A percentile compares a stretch with the other conserved stretches of the same genome.
These are phyloP conservation scores for Hippocampus comes DNA, from an alignment of 2,113 vertebrate species.

Conservation along the genomic window DNA sequence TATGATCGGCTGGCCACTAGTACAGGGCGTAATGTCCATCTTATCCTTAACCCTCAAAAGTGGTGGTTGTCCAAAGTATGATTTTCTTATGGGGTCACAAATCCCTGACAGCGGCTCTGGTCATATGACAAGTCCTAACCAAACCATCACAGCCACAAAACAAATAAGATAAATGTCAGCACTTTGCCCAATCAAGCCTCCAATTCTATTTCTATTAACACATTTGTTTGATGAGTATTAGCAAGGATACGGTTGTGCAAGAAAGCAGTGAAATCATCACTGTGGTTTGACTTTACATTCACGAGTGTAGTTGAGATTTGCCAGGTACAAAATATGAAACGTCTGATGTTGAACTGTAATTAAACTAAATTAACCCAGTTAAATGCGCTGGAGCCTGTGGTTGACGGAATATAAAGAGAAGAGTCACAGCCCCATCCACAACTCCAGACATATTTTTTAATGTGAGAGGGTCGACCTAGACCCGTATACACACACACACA, in stretches of 20 bases:
- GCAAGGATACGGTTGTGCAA: conserved; percentile 7
- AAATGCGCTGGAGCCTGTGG: conserved; percentile 53
- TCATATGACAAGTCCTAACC: conserved; percentile 44
- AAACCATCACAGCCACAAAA: conserved; percentile 56
- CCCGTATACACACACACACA: conserved; percentile 19
- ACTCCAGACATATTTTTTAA: conserved; percentile 48
- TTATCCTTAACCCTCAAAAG: no score
- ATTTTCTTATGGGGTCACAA: no score
- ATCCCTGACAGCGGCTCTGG: background rate
- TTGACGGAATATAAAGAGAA: conserved; percentile 52
- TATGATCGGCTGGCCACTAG: no score
- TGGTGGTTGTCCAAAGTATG: no score
- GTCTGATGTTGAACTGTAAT: conserved; percentile 38
- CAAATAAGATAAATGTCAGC: conserved; percentile 55
- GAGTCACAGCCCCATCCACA: conserved; percentile 50
- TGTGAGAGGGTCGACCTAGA: conserved; percentile 29
- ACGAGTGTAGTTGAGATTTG: conserved; percentile 14
- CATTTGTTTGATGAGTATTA: conserved; percentile 26
- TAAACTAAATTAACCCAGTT: conserved; percentile 41
- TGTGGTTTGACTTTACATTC: conserved; percentile 15
- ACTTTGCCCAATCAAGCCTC: conserved; percentile 48
- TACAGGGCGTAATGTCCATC: no score
- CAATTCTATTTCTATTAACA: conserved; percentile 36
- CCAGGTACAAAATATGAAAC: conserved; percentile 38
- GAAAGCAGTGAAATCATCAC: conserved; percentile 12